Evolutionary conservation across 2,797 vertebrate species (phyloP).

Genomic region (Hippoglossus hippoglossus): DNA sequence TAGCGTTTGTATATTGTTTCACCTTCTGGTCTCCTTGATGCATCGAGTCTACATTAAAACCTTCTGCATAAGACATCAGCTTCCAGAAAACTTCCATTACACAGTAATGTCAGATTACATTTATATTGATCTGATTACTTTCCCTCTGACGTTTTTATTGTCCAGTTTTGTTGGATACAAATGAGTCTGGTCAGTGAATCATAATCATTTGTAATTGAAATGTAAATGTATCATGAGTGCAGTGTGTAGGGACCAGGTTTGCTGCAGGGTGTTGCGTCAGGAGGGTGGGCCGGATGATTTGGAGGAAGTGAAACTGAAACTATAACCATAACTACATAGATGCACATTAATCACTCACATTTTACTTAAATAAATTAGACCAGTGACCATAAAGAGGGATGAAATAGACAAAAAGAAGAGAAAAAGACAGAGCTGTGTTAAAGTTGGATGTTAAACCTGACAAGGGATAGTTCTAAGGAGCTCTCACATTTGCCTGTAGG

Average conservation of each 20-base stretch:
- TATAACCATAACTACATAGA: not conserved
- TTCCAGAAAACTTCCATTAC: too few relatives aligned
- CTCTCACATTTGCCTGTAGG: slow-evolving; percentile 15
- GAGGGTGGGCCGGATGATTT: slow-evolving; percentile 3
- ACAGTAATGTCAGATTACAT: not conserved
- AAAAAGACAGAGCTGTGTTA: not conserved
- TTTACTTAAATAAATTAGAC: not conserved
- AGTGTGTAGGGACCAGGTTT: slow-evolving; percentile 20
- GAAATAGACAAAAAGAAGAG: not conserved
- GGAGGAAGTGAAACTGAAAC: slow-evolving; percentile 17
- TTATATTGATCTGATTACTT: slow-evolving; percentile 9
- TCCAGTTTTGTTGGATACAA: not conserved
- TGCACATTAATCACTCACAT: not conserved
- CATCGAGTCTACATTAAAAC: too few relatives aligned
- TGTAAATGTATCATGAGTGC: slow-evolving; percentile 32
- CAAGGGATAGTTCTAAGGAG: slow-evolving; percentile 7
- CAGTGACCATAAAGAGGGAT: not conserved
- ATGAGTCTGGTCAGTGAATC: slow-evolving; percentile 32
- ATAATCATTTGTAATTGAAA: slow-evolving; percentile 38
- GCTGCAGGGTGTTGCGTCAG: slow-evolving; percentile 13
- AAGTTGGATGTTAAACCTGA: slow-evolving; percentile 2
- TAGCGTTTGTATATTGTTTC: too few relatives aligned
- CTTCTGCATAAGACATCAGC: too few relatives aligned
- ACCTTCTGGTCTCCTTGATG: too few relatives aligned
- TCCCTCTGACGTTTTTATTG: slow-evolving; percentile 22